Evolutionary conservation across 2,113 vertebrate genomes (phyloP).

Genomic region (Conger conger): DNA sequence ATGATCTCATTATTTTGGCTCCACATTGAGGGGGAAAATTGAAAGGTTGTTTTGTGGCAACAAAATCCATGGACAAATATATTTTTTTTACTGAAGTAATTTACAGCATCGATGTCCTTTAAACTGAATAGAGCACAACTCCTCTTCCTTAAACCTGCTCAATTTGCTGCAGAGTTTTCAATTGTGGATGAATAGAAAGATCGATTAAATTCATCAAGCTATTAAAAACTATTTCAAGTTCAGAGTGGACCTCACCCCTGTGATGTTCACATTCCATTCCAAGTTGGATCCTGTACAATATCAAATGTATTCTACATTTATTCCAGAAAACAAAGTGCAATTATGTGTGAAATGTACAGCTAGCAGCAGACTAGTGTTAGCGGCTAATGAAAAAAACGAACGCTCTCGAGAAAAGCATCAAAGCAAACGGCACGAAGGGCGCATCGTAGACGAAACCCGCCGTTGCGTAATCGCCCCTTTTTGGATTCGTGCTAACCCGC

Average conservation of each 20-base stretch:
- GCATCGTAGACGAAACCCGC: constrained; percentile 6
- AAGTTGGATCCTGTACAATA: not conserved
- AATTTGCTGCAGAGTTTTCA: too few species aligned
- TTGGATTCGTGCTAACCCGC: constrained; percentile 28
- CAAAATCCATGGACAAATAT: not conserved
- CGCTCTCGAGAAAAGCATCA: not conserved
- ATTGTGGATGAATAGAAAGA: not conserved
- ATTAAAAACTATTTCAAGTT: not conserved
- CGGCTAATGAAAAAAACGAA: not conserved
- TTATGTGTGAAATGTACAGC: not conserved
- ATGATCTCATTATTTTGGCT: constrained; percentile 66
- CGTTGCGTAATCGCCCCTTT: constrained; percentile 6
- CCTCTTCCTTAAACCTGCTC: not conserved
- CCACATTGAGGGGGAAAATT: constrained; percentile 23
- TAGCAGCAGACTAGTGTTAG: not conserved
- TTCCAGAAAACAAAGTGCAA: not conserved
- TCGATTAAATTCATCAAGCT: not conserved
- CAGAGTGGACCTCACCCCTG: not conserved
- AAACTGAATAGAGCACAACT: not conserved
- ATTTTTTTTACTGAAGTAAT: not conserved
- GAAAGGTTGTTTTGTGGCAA: not conserved
- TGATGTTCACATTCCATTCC: not conserved
- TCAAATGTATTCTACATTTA: not conserved
- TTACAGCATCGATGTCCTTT: not conserved
- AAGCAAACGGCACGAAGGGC: constrained; percentile 19